Conservation (phyloP, 1,140 invertebrate species). For the Ridgeia piscesae region DNA sequence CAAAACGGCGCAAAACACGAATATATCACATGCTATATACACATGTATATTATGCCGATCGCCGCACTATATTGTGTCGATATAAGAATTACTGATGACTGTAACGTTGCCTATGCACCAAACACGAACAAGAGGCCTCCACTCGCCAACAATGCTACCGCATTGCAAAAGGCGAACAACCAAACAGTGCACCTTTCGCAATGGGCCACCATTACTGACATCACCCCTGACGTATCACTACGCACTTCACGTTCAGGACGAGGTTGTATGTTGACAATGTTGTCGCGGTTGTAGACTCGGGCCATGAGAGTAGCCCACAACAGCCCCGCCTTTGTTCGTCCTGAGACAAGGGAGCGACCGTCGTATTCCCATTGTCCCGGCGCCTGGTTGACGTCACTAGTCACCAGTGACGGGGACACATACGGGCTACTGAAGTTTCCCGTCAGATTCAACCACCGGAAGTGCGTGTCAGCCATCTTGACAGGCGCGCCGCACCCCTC, state of each 20-base stretch:
- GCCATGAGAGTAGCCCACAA: neutral
- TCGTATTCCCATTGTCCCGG: slow-evolving; percentile 14
- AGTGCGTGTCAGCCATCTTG: slow-evolving; percentile 31
- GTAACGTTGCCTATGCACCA: neutral
- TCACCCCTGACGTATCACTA: neutral
- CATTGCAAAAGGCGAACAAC: neutral
- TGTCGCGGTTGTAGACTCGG: neutral
- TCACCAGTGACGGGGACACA: slow-evolving; percentile 43
- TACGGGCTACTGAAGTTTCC: slow-evolving; percentile 40
- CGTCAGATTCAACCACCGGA: slow-evolving; percentile 33
- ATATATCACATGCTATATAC: too few species aligned
- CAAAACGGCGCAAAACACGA: too few species aligned
- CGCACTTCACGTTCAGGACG: neutral
- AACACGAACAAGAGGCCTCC: neutral
- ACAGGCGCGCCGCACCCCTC: slow-evolving; percentile 36
- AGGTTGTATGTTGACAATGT: neutral
- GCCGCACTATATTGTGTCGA: neutral
- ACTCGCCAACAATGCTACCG: neutral
- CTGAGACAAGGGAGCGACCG: neutral
- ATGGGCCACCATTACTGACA: neutral
- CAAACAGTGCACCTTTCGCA: neutral
- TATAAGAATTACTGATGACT: neutral
- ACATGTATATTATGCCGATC: too few species aligned
- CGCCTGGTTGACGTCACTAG: slow-evolving; percentile 21
- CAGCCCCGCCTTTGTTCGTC: neutral